Conservation (phyloP, 2,797 vertebrate genomes). For the Gadopsis bispinosus region DNA sequence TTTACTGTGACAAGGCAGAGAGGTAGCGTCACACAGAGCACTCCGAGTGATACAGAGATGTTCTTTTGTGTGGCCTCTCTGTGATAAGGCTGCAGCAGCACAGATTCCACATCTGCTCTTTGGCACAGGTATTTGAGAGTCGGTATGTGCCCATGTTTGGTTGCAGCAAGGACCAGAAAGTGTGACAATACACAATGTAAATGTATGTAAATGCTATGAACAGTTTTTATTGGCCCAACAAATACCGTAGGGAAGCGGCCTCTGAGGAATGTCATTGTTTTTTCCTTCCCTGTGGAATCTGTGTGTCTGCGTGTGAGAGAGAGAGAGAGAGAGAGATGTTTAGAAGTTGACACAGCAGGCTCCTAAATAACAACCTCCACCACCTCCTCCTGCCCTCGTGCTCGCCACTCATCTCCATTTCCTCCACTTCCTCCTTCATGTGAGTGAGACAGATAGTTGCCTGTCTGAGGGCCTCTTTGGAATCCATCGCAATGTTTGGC, state of each 20-base stretch:
- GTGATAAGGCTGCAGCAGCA: slow-evolving; percentile 20
- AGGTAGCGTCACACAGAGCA: slow-evolving; percentile 1
- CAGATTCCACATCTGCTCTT: slow-evolving; percentile 19
- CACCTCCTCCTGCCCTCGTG: slow-evolving; percentile 36
- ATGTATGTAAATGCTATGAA: not conserved
- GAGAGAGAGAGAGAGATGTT: slow-evolving; percentile 20
- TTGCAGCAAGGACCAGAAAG: slow-evolving; percentile 2
- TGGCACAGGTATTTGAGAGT: slow-evolving; percentile 17
- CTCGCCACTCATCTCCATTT: slow-evolving; percentile 59
- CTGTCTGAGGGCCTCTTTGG: slow-evolving; percentile 47
- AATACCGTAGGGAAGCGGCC: not conserved
- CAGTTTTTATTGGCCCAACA: slow-evolving; percentile 22
- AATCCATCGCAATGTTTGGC: slow-evolving; percentile 58
- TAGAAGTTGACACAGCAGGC: slow-evolving; percentile 57
- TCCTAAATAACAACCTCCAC: slow-evolving; percentile 53
- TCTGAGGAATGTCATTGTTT: slow-evolving; percentile 30
- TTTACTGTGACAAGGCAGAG: slow-evolving; percentile 30
- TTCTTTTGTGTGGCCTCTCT: slow-evolving; percentile 22
- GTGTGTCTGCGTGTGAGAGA: slow-evolving; percentile 10
- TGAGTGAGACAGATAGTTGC: slow-evolving; percentile 55
- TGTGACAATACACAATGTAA: slow-evolving; percentile 8
- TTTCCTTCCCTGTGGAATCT: slow-evolving; percentile 30
- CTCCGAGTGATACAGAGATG: slow-evolving; percentile 1
- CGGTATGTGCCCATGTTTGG: slow-evolving; percentile 23
- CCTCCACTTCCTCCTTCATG: slow-evolving; percentile 64